Base-by-base conservation (phyloP, 92 coral and sea anemone species). In the Phenganax subtilis region DNA sequence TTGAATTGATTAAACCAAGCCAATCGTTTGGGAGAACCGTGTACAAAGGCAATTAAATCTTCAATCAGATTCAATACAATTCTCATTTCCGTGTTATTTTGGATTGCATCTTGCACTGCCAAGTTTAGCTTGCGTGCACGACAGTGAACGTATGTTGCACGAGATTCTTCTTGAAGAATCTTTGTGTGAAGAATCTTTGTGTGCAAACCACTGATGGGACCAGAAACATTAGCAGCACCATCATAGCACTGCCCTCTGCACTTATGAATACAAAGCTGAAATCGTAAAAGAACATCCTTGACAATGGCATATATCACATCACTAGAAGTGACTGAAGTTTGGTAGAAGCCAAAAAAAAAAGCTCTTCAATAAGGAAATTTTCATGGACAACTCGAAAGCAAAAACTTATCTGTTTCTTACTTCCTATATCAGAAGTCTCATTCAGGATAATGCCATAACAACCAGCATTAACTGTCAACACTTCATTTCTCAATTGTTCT, bases 71-170 rank as follows among this genome's bases (percentile, higher is more conserved):
- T 76, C 16, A 76, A 51, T 14, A 76, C 28, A 76, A 57, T 54
- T 76, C 81, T 76, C 59, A 56, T 76, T 76, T 57, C 81, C 61
- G 57, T 76, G 81, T 76, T 56, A 54, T 76, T 76, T 76, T 56
- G 53, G 61, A 59, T 76, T 59, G 81, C 81, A 56, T 57, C 69
- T 76, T 76, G 81, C 68, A 76, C 81, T 76, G 68, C 81, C 47
- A 76, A 68, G 54, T 76, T 76, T 11, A 76, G 81, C 37, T 28
- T 76, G 58, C 57, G 66, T 76, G 81, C 69, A 76, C 81, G 81
- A 76, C 81, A 76, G 69, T 76, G 81, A 57, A 76, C 81, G 31
- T 73, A 73, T 57, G 81, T 76, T 76, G 81, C 81, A 76, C 81
- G 81, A 76, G 51, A 8, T 57, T 76, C 81, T 16, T 59, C 68